Conservation (phyloP, 2,113 vertebrate genomes). For the Pterocles burchelli region DNA sequence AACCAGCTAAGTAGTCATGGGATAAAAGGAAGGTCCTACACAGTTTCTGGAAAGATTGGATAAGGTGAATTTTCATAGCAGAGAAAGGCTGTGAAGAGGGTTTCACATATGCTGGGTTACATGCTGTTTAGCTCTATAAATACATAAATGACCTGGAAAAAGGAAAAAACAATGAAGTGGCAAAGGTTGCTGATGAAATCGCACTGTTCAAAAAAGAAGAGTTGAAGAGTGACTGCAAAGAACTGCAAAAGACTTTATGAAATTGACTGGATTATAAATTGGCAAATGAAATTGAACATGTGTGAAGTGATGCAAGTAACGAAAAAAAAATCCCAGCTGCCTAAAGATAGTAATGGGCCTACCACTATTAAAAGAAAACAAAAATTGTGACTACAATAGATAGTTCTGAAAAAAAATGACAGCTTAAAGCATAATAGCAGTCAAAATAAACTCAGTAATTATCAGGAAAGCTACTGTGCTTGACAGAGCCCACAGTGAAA, state of each 20-base stretch:
- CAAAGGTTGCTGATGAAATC: background rate
- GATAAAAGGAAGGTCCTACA: background rate
- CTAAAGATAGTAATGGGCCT: background rate
- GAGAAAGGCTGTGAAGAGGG: background rate
- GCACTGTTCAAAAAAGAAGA: background rate
- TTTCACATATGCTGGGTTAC: background rate
- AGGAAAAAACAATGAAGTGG: background rate
- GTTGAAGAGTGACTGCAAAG: background rate
- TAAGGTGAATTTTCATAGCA: background rate
- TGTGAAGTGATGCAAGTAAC: background rate
- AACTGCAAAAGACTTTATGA: background rate
- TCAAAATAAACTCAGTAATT: background rate
- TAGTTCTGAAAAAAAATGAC: too few relatives aligned
- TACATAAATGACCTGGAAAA: background rate
- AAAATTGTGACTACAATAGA: background rate
- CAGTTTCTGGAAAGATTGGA: background rate
- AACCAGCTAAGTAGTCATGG: background rate
- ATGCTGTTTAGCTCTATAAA: background rate
- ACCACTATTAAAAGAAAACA: background rate
- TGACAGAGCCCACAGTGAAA: background rate
- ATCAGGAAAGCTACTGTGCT: background rate
- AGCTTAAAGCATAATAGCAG: background rate
- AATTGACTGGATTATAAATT: background rate
- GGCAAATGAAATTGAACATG: background rate
- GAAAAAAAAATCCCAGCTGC: background rate